Evolutionary conservation across 2,797 vertebrate genomes (phyloP).

Genomic region (Catharus ustulatus): DNA sequence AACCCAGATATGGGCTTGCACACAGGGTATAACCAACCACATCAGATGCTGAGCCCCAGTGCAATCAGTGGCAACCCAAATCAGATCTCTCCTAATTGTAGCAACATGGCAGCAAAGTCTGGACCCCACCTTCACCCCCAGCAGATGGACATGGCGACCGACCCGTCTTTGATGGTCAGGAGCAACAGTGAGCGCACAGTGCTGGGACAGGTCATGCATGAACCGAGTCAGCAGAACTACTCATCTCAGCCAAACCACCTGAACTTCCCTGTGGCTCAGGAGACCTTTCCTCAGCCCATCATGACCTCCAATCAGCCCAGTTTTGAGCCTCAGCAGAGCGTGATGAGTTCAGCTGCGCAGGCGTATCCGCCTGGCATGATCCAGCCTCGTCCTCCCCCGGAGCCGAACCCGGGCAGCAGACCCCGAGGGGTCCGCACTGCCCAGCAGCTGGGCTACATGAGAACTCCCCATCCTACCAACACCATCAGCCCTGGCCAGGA

Average conservation of each 20-base stretch:
- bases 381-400: slow-evolving; percentile 87
- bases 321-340: slow-evolving; percentile 77
- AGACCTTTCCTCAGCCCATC: slow-evolving; percentile 73
- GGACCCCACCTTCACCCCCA: slow-evolving; percentile 68
- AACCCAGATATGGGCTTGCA: slow-evolving; percentile 78
- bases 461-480: slow-evolving; percentile 72
- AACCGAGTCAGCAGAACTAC: slow-evolving; percentile 79
- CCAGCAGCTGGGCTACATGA: slow-evolving; percentile 81
- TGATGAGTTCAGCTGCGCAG: slow-evolving; percentile 52
- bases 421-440: slow-evolving; percentile 75
- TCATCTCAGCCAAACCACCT: slow-evolving; percentile 74
- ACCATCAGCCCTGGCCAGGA: slow-evolving; percentile 72
- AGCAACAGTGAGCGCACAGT: slow-evolving; percentile 70
- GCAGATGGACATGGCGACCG: slow-evolving; percentile 58
- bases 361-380: slow-evolving; percentile 74
- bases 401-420: slow-evolving; percentile 81
- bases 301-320: slow-evolving; percentile 77
- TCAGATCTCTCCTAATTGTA: slow-evolving; percentile 76
- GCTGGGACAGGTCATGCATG: slow-evolving; percentile 64
- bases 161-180: slow-evolving; percentile 57
- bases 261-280: slow-evolving; percentile 65
- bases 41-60: slow-evolving; percentile 73
- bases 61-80: slow-evolving; percentile 71
- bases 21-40: slow-evolving; percentile 80
- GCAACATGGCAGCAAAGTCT: slow-evolving; percentile 65